Percentiles rank a stretch among this genome's conserved stretches.
Evolutionary conservation across 2,797 vertebrate species (phyloP).

Genomic region (Choloepus didactylus): DNA sequence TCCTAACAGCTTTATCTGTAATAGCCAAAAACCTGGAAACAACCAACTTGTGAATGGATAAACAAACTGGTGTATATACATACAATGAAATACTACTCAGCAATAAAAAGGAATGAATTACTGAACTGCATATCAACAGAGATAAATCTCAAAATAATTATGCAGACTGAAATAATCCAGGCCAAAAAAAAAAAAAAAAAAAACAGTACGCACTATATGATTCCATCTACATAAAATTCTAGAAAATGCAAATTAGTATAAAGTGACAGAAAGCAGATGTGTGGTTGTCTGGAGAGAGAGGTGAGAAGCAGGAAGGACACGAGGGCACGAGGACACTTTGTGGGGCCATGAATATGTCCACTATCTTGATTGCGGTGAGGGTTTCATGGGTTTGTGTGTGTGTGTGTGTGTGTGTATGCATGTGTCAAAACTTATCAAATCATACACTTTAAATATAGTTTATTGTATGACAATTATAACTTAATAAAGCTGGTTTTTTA

Average conservation of each 20-base stretch:
- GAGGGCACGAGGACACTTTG: not conserved
- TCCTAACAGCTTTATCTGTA: not conserved
- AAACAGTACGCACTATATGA: not conserved
- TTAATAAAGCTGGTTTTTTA: slow-evolving; percentile 18
- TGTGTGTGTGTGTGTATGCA: not conserved
- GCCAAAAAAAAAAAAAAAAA: not conserved
- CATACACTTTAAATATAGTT: not conserved
- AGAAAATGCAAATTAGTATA: not conserved
- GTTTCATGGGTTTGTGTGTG: not conserved
- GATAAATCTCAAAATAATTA: slow-evolving; percentile 21
- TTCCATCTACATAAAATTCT: not conserved
- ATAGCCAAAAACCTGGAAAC: not conserved
- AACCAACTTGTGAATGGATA: not conserved
- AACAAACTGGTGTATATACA: not conserved
- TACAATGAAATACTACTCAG: not conserved
- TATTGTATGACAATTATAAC: not conserved
- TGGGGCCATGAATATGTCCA: not conserved
- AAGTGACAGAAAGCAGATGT: not conserved
- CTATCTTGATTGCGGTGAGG: not conserved
- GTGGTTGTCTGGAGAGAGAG: not conserved
- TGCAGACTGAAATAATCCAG: not conserved
- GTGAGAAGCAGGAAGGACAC: not conserved
- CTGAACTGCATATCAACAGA: not conserved
- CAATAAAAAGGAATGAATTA: not conserved
- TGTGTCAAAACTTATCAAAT: not conserved